These are phyloP conservation scores for Alexandromys fortis DNA, from an alignment of 2,113 vertebrate species.

Conservation along the genomic window DNA sequence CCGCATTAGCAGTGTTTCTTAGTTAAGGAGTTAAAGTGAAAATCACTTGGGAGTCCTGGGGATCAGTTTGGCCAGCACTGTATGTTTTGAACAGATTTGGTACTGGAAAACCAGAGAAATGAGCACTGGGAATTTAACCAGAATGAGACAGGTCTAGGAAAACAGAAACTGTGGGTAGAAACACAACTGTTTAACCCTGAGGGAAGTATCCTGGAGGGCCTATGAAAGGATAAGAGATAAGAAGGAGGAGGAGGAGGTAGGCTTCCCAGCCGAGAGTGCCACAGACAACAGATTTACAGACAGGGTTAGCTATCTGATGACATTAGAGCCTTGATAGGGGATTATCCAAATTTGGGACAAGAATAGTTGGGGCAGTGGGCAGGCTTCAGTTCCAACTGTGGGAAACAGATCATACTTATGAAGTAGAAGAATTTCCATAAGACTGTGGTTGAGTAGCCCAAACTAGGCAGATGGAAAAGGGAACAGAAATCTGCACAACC, in stretches of 20 bases:
- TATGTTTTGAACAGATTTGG: background rate
- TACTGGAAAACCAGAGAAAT: background rate
- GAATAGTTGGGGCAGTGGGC: background rate
- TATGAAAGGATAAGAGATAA: background rate
- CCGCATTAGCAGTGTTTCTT: background rate
- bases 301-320: background rate
- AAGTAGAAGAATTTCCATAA: background rate
- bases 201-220: conserved; percentile 4
- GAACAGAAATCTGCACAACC: too few relatives aligned
- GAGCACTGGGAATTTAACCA: background rate
- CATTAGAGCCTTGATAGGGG: background rate
- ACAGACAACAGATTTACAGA: background rate
- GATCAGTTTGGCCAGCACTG: background rate
- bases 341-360: background rate
- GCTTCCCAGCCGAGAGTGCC: background rate
- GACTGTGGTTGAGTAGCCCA: background rate
- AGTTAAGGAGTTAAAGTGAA: background rate
- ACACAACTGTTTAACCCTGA: background rate
- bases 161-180: background rate
- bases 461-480: background rate
- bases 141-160: background rate
- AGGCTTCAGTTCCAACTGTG: background rate
- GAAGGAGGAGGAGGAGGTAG: background rate
- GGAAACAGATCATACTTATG: background rate
- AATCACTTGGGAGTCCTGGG: background rate